Evolutionary conservation across 1,140 invertebrate genomes (phyloP).

Genomic region (Scaptomyza montana): DNA sequence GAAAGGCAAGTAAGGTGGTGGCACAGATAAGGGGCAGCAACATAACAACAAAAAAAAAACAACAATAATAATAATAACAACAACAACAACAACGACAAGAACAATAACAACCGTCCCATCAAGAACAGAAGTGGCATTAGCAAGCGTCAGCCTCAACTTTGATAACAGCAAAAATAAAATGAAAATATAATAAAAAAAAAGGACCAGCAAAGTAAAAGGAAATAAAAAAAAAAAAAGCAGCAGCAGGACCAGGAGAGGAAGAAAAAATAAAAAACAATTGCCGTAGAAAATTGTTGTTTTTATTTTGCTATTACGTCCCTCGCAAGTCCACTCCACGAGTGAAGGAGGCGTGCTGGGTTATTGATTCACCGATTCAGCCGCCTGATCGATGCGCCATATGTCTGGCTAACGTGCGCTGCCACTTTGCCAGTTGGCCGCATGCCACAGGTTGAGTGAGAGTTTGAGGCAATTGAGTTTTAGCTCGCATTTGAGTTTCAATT

Average conservation of each 20-base stretch:
- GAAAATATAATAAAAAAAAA: not conserved
- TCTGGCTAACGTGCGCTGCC: slow-evolving; percentile 25
- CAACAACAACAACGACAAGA: slow-evolving; percentile 16
- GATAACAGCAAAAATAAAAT: slow-evolving; percentile 20
- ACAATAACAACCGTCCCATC: slow-evolving; percentile 44
- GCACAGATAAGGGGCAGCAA: slow-evolving; percentile 36
- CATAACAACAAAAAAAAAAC: slow-evolving; percentile 2
- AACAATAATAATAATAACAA: slow-evolving; percentile 5
- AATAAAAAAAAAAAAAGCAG: not conserved
- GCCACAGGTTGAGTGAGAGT: slow-evolving; percentile 37
- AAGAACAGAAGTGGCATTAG: slow-evolving; percentile 43
- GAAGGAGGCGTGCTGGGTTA: not conserved
- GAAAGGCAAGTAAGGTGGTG: slow-evolving; percentile 41
- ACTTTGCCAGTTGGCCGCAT: slow-evolving; percentile 27
- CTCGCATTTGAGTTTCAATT: not conserved
- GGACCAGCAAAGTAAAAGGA: slow-evolving; percentile 4
- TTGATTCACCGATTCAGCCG: slow-evolving; percentile 11
- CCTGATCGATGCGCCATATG: slow-evolving; percentile 48
- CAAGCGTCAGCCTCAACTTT: slow-evolving; percentile 44
- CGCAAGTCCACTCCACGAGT: no score
- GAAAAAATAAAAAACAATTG: slow-evolving; percentile 49
- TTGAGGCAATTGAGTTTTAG: not conserved
- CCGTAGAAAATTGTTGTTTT: slow-evolving; percentile 52
- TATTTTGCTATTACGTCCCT: slow-evolving; percentile 8
- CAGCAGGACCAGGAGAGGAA: slow-evolving; percentile 3